Evolutionary conservation across 2,797 vertebrate genomes (phyloP).

Genomic region (Galago senegalensis): DNA sequence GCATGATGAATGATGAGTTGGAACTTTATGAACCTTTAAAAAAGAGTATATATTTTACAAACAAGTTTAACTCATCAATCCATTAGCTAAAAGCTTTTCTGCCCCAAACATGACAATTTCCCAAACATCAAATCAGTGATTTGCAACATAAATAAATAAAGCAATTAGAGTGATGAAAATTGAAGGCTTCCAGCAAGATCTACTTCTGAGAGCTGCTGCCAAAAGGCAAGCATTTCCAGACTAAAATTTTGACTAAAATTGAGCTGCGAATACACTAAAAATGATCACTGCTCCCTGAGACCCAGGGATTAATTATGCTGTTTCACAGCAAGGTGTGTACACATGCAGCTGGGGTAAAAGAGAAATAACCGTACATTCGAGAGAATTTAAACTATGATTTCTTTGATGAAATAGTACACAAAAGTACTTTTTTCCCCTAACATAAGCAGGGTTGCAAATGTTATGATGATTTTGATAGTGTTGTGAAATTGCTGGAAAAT

Average conservation of each 20-base stretch:
- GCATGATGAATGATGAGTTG: not conserved
- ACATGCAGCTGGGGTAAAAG: slow-evolving; percentile 61
- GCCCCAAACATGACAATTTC: slow-evolving; percentile 62
- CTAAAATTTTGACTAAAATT: slow-evolving; percentile 64
- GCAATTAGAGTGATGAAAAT: slow-evolving; percentile 57
- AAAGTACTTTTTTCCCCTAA: not conserved
- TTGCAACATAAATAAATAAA: slow-evolving; percentile 73
- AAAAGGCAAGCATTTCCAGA: slow-evolving; percentile 60
- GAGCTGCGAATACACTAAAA: slow-evolving; percentile 64
- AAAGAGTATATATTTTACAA: not conserved
- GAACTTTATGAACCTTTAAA: slow-evolving; percentile 4
- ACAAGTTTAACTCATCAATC: slow-evolving; percentile 41
- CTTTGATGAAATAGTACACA: slow-evolving; percentile 5
- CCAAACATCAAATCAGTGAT: slow-evolving; percentile 60
- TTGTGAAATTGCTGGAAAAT: slow-evolving; percentile 62
- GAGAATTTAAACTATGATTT: slow-evolving; percentile 53
- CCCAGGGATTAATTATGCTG: slow-evolving; percentile 58
- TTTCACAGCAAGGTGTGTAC: slow-evolving; percentile 66
- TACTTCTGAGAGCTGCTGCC: slow-evolving; percentile 21
- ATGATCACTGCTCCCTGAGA: slow-evolving; percentile 72
- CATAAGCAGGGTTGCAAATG: not conserved
- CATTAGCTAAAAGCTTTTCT: slow-evolving; percentile 72
- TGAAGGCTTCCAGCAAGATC: slow-evolving; percentile 60
- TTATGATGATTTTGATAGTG: not conserved
- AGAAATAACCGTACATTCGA: not conserved